Base-by-base conservation (phyloP, 1,140 invertebrate species). In the Bombus fervidus region DNA sequence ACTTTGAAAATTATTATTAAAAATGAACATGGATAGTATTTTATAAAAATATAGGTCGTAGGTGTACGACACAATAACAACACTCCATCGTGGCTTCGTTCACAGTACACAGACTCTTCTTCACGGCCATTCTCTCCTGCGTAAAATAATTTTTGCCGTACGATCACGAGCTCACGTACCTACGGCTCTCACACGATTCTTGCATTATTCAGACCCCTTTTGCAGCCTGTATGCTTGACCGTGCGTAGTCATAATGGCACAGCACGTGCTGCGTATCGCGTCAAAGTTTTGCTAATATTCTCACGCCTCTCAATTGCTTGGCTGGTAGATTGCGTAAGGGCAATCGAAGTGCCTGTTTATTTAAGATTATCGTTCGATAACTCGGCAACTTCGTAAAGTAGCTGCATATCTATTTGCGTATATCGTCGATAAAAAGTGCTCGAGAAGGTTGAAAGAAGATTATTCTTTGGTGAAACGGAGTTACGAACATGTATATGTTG, bases 31-130 rank as follows among this genome's bases (percentile, higher is more conserved):
- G 47, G 15, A 53, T 53, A 53, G 47, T 2, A 2, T 0, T 53
- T 0, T 22, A 2, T 6, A 53, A 0, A 13, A 0, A 18, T 53
- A 18, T 47, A 47, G 1, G 0, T 5, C 5, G 15, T 47, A 15
- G 13, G 43, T 47, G 0, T 5, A 28, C 3, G 25, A 59, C 28
- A 59, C 2, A 28, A 0, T 25, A 59, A 59, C 22, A 28, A 59
- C 47, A 0, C 18, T 47, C 43, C 15, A 47, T 18, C 47, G 47
- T 47, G 18, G 47, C 15, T 18, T 47, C 5, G 47, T 18, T 47
- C 15, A 1, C 47, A 18, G 47, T 47, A 18, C 47, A 1, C 5
- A 18, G 18, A 18, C 6, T 22, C 47, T 6, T 53, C 18, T 53
- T 53, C 47, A 53, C 5, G 18, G 18, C 1, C 47, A 22, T 53